Evolutionary conservation across 1,140 invertebrate species (phyloP).

Genomic region (Musca domestica): DNA sequence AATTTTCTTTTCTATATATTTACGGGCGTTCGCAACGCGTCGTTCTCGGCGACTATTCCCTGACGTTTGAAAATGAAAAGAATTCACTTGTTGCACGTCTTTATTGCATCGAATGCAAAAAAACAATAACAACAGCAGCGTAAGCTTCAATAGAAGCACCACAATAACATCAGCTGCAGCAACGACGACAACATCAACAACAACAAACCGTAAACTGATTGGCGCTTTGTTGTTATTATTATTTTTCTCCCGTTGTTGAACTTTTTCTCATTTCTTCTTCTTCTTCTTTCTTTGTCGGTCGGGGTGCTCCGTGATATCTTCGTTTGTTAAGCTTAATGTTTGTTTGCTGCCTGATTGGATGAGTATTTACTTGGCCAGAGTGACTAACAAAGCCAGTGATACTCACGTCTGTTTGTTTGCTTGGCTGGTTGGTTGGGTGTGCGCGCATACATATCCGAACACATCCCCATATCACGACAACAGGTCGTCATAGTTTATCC

Average conservation of each 20-base stretch:
- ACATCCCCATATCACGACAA: background rate
- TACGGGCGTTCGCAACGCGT: background rate
- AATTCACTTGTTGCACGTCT: conserved; percentile 22
- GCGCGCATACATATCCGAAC: background rate
- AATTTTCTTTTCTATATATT: too few relatives aligned
- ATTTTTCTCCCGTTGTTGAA: background rate
- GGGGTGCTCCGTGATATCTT: conserved; percentile 7
- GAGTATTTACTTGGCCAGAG: background rate
- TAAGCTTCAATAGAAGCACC: too few relatives aligned
- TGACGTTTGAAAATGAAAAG: background rate
- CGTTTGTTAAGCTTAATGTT: background rate
- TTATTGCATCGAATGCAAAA: conserved; percentile 23
- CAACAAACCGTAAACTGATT: background rate
- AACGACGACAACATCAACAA: background rate
- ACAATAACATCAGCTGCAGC: conserved; percentile 2
- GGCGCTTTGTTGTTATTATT: too few relatives aligned
- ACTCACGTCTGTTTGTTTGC: background rate
- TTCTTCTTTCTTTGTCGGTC: conserved; percentile 2
- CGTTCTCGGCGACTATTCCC: too few relatives aligned
- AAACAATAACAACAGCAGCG: too few relatives aligned
- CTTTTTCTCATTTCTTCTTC: background rate
- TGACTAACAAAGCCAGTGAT: too few relatives aligned
- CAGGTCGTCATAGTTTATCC: conserved; percentile 17
- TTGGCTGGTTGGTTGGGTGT: background rate
- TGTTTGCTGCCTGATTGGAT: background rate